These are phyloP conservation scores for Chionoecetes opilio DNA, from an alignment of 1,140 invertebrate genomes.

Conservation along the genomic window DNA sequence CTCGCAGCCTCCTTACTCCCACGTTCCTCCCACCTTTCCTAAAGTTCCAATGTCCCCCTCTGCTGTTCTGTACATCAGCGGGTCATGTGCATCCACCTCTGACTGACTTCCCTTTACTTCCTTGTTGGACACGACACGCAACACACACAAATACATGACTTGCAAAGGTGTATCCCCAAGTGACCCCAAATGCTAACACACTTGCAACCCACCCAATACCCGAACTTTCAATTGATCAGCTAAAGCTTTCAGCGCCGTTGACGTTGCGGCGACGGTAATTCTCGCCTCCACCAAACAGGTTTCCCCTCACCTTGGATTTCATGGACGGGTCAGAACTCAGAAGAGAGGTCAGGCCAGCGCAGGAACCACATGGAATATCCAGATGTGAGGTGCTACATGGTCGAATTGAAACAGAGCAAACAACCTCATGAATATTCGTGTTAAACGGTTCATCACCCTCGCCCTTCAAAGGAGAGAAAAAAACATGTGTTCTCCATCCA, in stretches of 20 bases:
- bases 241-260: neutral
- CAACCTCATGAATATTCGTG: neutral
- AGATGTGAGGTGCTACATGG: neutral
- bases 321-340: neutral
- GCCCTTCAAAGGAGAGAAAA: neutral
- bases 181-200: neutral
- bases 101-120: neutral
- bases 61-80: neutral
- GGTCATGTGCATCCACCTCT: slow-evolving; percentile 25
- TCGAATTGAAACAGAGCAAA: neutral
- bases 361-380: neutral
- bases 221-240: neutral
- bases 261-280: neutral
- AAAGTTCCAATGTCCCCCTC: no score
- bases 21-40: neutral
- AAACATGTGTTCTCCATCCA: neutral
- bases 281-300: slow-evolving; percentile 1
- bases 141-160: neutral
- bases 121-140: no score
- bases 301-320: neutral
- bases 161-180: neutral
- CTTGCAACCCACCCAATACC: neutral
- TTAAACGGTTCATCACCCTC: slow-evolving; percentile 7
- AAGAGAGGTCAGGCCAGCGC: neutral
- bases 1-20: neutral